Conservation (phyloP, 23 tunicate species). For the Oikopleura vanhoeffeni region DNA sequence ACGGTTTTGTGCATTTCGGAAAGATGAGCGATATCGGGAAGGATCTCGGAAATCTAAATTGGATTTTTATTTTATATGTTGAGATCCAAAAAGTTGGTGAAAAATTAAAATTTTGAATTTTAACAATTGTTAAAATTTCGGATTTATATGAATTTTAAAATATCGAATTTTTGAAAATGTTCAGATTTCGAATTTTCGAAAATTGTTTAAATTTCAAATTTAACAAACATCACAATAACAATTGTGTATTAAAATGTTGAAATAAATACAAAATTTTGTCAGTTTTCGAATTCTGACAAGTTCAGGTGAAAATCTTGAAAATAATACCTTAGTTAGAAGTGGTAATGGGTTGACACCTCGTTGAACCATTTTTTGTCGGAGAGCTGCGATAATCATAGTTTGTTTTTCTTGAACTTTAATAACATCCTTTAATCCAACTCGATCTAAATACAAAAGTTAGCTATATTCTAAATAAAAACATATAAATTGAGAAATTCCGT, state of each 20-base stretch:
- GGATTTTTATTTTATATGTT: too few species aligned
- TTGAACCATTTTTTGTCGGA: neutral
- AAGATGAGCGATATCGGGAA: neutral
- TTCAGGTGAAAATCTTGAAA: neutral
- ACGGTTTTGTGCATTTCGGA: neutral
- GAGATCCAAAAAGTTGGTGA: too few species aligned
- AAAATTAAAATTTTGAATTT: too few species aligned
- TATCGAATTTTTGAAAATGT: too few species aligned
- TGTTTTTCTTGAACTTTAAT: neutral
- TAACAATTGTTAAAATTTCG: too few species aligned
- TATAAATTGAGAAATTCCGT: too few species aligned
- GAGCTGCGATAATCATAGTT: slow-evolving; percentile 13
- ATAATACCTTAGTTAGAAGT: neutral
- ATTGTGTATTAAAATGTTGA: too few species aligned
- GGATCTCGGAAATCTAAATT: slow-evolving; percentile 2
- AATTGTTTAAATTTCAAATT: too few species aligned
- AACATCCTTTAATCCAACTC: neutral
- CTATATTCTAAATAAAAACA: neutral
- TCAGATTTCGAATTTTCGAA: too few species aligned
- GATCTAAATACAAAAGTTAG: neutral
- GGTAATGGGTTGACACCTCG: neutral
- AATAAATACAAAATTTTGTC: neutral
- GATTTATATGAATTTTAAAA: too few species aligned
- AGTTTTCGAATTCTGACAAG: neutral
- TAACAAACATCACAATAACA: too few species aligned